Conservation (phyloP, 64 coral and sea anemone species). For the Montipora foliosa region DNA sequence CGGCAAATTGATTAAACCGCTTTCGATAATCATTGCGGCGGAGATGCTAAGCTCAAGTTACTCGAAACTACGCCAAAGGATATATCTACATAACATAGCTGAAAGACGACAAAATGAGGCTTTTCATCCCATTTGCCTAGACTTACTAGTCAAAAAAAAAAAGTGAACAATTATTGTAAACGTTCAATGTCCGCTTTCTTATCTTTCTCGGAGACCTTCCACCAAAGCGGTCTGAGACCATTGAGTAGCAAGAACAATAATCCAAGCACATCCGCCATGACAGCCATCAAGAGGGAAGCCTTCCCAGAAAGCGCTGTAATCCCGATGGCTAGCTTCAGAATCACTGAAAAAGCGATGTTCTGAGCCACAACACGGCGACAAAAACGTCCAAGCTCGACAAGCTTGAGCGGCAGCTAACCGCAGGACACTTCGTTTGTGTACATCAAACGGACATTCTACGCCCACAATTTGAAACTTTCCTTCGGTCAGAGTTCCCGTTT, state of each 20-base stretch:
- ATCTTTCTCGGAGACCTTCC: conserved; percentile 58
- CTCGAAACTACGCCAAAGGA: too few relatives aligned
- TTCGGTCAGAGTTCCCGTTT: conserved; percentile 75
- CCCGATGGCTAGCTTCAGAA: conserved; percentile 84
- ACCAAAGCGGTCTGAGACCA: conserved; percentile 85
- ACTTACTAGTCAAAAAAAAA: not conserved
- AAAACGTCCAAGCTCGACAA: conserved; percentile 79
- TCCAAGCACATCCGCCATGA: conserved; percentile 82
- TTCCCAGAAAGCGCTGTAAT: conserved; percentile 82
- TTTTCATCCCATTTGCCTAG: not conserved
- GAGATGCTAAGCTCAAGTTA: too few relatives aligned
- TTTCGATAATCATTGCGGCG: too few relatives aligned
- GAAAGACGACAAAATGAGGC: not conserved
- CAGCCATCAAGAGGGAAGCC: conserved; percentile 84
- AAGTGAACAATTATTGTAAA: not conserved
- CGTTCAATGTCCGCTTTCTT: conserved; percentile 22
- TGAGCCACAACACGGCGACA: conserved; percentile 73
- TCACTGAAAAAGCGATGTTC: conserved; percentile 85
- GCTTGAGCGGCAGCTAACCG: conserved; percentile 86
- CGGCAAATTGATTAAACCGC: too few relatives aligned
- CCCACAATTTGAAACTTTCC: conserved; percentile 91
- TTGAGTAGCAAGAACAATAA: conserved; percentile 86
- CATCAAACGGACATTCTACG: conserved; percentile 73
- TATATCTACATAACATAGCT: not conserved
- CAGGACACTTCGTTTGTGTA: conserved; percentile 73